Evolutionary conservation across 2,888 invertebrate genomes (phyloP), one percentile per base, ranked within the genome.

Genomic region (Kryphioiulus occultus): DNA sequence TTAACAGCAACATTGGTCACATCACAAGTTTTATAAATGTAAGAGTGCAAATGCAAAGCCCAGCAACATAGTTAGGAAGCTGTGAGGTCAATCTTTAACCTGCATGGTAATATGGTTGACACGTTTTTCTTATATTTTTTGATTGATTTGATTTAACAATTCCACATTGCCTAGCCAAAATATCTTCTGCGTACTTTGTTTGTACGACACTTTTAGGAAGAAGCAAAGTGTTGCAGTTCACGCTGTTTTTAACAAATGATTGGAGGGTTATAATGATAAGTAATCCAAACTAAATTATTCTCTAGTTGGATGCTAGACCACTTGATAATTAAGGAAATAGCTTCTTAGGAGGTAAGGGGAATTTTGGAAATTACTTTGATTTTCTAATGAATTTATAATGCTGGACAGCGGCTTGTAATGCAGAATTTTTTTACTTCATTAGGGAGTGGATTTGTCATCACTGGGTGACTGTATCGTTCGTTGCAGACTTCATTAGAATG

Each of bases 331-430:
- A 30, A 78, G 44, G 44, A 44, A 44, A 44, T 44, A 44, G 15
- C 44, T 44, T 4, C 1, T 4, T 1, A 44, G 3, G 2, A 7
- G 35, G 35, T 35, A 35, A 35, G 2, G 35, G 35, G 35, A 35
- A 35, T 35, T 35, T 35, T 2, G 35, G 35, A 35, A 35, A 35
- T 35, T 7, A 35, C 35, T 35, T 35, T 35, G 35, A 35, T 78
- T 30, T 78, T 0, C 0, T 2, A 78, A 78, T 15, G 30, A 15
- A 12, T 0, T 78, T 78, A 78, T 78, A 78, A 78, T 78, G 10
- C 78, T 78, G 78, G 78, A 85, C 89, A 89, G 15, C 89, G 87
- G 59, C 89, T 89, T 10, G 89, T 89, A 32, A 89, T 89, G 86
- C 89, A 89, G 44, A 89, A 53, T 32, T 88, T 84, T 15, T 39